These are phyloP conservation scores for Pentalonia nigronervosa DNA, from an alignment of 1,140 invertebrate genomes.

Conservation along the genomic window DNA sequence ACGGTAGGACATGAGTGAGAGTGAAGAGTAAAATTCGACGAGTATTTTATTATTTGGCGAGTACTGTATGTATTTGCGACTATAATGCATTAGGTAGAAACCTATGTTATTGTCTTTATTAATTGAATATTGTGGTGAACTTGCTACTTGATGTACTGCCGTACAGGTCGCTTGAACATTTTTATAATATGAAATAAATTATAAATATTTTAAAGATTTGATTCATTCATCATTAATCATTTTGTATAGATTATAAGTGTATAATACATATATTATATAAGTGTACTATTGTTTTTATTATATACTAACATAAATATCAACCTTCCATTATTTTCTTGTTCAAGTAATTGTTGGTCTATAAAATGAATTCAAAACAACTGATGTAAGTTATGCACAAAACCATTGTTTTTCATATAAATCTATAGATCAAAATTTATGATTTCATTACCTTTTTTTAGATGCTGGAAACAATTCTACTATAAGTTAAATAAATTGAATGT, in stretches of 20 bases:
- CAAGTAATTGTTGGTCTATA: not conserved
- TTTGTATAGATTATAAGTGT: not conserved
- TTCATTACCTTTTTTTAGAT: not conserved
- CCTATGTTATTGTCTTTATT: no score
- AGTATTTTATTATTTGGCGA: no score
- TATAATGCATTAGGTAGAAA: no score
- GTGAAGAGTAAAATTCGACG: no score
- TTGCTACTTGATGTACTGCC: not conserved
- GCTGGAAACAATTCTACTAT: constrained; percentile 51
- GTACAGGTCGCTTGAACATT: not conserved
- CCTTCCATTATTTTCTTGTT: not conserved
- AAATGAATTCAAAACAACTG: constrained; percentile 29
- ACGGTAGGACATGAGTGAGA: no score
- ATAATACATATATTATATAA: no score
- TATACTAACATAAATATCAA: not conserved
- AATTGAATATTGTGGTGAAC: not conserved
- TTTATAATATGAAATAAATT: not conserved
- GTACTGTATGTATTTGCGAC: no score
- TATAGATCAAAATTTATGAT: not conserved
- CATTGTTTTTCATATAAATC: not conserved
- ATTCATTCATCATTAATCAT: not conserved
- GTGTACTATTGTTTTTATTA: not conserved
- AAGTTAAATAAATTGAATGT: constrained; percentile 55
- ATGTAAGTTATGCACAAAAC: not conserved
- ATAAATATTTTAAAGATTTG: no score